phyloP scores from a whole-genome alignment of 2,888 invertebrate species.

The Thereva nobilitata region DNA sequence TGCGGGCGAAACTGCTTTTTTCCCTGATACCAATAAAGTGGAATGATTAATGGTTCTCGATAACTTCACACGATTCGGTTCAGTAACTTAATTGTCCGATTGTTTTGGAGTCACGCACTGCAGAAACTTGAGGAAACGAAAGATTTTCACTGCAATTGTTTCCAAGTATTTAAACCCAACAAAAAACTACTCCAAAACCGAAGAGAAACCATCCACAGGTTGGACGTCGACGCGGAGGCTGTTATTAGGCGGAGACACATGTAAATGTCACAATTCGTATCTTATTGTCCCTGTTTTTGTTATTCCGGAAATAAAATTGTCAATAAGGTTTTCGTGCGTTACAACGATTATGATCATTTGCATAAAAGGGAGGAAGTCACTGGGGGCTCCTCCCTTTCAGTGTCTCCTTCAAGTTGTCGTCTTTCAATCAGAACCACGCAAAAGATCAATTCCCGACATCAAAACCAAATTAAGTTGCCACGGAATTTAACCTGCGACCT shows the following conservation, averaged over 20 bases:
- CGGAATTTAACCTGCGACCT: conserved; percentile 14
- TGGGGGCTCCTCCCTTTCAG: no score
- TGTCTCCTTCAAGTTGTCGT: no score
- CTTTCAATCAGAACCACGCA: neutral
- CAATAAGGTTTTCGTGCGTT: neutral
- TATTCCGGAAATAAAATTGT: conserved; percentile 6
- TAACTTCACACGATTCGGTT: conserved; percentile 15
- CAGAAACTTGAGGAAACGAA: conserved; percentile 31
- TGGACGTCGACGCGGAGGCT: neutral
- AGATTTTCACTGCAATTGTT: neutral
- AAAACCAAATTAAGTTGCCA: conserved; percentile 2
- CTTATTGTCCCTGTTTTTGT: no score
- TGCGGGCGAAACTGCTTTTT: neutral
- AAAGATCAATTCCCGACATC: conserved; percentile 3
- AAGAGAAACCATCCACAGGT: no score
- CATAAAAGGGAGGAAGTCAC: no score
- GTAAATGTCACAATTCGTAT: no score
- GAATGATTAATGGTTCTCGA: neutral
- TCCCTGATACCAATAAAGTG: conserved; percentile 6
- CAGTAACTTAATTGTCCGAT: conserved; percentile 37
- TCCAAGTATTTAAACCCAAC: no score
- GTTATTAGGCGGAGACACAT: neutral
- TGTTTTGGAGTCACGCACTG: conserved; percentile 40
- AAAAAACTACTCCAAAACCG: no score
- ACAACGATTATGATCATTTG: no score